Percentiles rank a stretch among this genome's conserved stretches.
Evolutionary conservation across 2,888 invertebrate genomes (phyloP).

Genomic region (Vanessa cardui): DNA sequence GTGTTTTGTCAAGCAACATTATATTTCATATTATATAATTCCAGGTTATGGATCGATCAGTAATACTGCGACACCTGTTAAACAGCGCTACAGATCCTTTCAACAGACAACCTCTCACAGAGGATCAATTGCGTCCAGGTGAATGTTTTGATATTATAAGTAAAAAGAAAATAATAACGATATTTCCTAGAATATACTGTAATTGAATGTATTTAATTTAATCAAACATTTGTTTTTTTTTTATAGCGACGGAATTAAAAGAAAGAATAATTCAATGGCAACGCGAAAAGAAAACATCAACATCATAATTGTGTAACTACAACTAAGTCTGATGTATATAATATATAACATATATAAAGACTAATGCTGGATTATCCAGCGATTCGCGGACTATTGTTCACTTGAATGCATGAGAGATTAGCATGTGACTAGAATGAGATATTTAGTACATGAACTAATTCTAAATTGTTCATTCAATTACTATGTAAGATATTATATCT

Average conservation of each 20-base stretch:
- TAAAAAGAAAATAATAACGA: too few species aligned
- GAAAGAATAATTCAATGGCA: conserved; percentile 94
- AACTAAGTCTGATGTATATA: conserved; percentile 79
- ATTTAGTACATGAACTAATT: conserved; percentile 3
- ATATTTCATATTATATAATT: conserved; percentile 36
- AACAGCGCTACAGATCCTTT: conserved; percentile 99
- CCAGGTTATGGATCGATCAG: conserved; percentile 95
- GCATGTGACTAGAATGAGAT: conserved; percentile 15
- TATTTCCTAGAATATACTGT: too few species aligned
- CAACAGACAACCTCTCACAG: conserved; percentile 96
- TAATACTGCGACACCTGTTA: conserved; percentile 95
- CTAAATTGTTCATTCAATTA: conserved; percentile 10
- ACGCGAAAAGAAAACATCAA: conserved; percentile 85
- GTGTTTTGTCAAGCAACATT: too few species aligned
- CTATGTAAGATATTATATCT: conserved; percentile 16
- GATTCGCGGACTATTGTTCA: conserved; percentile 73
- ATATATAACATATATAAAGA: conserved; percentile 68
- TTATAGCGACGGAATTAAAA: conserved; percentile 91
- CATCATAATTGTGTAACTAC: conserved; percentile 68
- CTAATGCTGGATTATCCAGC: conserved; percentile 65
- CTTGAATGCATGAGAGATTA: conserved; percentile 71
- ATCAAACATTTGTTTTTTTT: conserved; percentile 28
- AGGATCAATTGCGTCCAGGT: conserved; percentile 96
- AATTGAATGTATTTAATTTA: conserved; percentile 4
- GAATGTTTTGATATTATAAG: conserved; percentile 32